These are phyloP conservation scores for Acanthochromis polyacanthus DNA, from an alignment of 2,113 vertebrate genomes.

Conservation along the genomic window DNA sequence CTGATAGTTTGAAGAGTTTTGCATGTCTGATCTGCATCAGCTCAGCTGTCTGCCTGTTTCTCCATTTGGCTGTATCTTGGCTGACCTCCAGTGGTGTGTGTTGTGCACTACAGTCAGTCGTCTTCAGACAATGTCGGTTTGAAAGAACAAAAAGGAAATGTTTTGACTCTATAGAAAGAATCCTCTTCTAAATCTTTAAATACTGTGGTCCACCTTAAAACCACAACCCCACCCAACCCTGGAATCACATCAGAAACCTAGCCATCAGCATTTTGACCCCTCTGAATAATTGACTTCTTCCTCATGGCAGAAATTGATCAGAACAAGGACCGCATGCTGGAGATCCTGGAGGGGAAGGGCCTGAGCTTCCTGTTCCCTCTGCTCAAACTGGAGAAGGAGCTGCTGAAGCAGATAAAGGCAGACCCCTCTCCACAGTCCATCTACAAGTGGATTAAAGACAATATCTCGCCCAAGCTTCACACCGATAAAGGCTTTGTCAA, in stretches of 20 bases:
- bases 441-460: constrained; percentile 99
- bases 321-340: constrained; percentile 99
- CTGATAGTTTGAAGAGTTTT: no score
- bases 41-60: not conserved
- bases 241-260: not conserved
- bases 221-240: no score
- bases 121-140: not conserved
- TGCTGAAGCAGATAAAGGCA: constrained; percentile 95
- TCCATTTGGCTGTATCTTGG: not conserved
- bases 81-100: not conserved
- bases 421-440: constrained; percentile 98
- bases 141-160: no score
- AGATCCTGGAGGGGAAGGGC: constrained; percentile 98
- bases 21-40: not conserved
- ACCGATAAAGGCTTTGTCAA: constrained; percentile 99
- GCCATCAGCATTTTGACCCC: no score
- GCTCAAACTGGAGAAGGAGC: constrained; percentile 98
- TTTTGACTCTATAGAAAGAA: not conserved
- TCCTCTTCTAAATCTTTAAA: no score
- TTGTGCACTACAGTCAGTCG: not conserved
- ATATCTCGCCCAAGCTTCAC: constrained; percentile 98
- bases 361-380: constrained; percentile 98
- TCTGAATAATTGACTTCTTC: not conserved
- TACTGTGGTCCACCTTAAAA: no score
- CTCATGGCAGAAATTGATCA: constrained; percentile 93